phyloP scores from a whole-genome alignment of 2,797 vertebrate genomes.

The Lophotriccus pileatus region DNA sequence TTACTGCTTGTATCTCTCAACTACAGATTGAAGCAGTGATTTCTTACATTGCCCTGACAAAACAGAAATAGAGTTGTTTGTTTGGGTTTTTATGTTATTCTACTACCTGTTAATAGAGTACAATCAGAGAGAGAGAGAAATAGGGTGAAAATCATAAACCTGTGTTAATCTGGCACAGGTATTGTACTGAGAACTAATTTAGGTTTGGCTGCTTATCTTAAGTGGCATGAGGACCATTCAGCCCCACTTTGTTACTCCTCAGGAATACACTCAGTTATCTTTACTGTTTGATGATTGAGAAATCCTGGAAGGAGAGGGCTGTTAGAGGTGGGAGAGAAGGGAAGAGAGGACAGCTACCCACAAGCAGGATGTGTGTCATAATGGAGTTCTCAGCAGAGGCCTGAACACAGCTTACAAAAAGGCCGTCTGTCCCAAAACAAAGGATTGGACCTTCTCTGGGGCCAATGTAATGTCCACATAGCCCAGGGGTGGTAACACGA shows the following conservation, averaged over 20 bases:
- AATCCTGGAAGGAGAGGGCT: neutral
- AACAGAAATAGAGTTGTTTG: neutral
- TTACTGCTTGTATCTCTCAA: neutral
- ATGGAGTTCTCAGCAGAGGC: neutral
- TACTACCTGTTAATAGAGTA: neutral
- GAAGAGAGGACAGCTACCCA: neutral
- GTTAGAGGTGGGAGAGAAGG: neutral
- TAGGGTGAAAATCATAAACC: neutral
- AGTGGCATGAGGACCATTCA: neutral
- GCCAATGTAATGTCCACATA: rapidly evolving
- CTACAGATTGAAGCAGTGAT: neutral
- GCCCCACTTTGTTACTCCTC: neutral
- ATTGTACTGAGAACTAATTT: neutral
- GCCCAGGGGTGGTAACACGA: neutral
- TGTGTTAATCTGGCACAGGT: neutral
- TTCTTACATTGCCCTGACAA: neutral
- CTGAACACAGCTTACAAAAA: neutral
- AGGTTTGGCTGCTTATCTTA: neutral
- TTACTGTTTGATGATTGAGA: neutral
- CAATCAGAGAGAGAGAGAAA: neutral
- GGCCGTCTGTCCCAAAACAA: neutral
- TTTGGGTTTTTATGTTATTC: neutral
- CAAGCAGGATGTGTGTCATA: neutral
- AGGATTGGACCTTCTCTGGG: neutral
- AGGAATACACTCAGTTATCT: neutral